Evolutionary conservation across 2,113 vertebrate genomes (phyloP).

Genomic region (Chloropsis hardwickii): DNA sequence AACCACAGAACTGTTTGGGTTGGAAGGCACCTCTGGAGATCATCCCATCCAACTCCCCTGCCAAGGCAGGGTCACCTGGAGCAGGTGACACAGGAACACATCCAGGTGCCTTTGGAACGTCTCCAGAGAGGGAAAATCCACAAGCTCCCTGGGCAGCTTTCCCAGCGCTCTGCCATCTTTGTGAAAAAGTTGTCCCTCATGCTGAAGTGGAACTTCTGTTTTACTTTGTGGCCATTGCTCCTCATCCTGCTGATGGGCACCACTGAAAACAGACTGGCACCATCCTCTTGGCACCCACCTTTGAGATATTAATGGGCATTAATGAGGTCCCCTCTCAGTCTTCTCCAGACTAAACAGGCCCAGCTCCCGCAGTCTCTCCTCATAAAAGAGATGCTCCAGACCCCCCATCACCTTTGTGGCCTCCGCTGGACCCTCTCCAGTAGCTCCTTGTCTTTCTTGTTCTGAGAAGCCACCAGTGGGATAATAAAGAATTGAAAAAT

Average conservation of each 20-base stretch:
- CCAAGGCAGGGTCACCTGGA: neutral
- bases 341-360: too few species aligned
- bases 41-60: neutral
- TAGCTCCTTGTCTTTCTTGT: neutral
- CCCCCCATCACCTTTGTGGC: neutral
- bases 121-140: neutral
- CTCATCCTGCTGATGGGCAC: neutral
- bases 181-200: neutral
- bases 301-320: neutral
- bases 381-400: neutral
- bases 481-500: neutral
- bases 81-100: neutral
- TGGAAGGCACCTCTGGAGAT: neutral
- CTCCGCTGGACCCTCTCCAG: neutral
- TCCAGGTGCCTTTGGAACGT: neutral
- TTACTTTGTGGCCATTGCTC: neutral
- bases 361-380: fast-evolving
- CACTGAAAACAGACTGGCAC: neutral
- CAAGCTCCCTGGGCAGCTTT: fast-evolving
- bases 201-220: neutral
- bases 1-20: neutral
- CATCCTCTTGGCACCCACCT: neutral
- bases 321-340: neutral
- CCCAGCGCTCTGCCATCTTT: neutral
- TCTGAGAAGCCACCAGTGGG: neutral